Percentiles rank a stretch among this genome's conserved stretches.
These are phyloP conservation scores for Nannoperca obscura DNA, from an alignment of 2,797 vertebrate genomes.

Conservation along the genomic window DNA sequence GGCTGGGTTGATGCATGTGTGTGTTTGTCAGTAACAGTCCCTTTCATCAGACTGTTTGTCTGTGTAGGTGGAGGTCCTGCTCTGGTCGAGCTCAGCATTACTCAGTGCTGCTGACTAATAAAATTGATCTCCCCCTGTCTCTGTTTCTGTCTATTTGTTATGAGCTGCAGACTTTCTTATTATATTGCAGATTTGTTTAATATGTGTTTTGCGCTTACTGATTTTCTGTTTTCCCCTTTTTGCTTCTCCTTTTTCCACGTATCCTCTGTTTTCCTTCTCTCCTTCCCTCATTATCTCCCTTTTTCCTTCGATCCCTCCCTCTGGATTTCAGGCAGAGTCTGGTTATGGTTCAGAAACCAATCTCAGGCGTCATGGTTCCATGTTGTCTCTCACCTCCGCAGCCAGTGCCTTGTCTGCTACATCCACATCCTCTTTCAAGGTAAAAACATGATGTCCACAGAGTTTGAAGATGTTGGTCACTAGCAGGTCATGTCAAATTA, in stretches of 20 bases:
- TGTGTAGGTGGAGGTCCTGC: slow-evolving; percentile 56
- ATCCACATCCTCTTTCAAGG: slow-evolving; percentile 98
- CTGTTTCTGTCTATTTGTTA: slow-evolving; percentile 20
- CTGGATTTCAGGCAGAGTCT: slow-evolving; percentile 90
- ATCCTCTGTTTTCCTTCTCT: not conserved
- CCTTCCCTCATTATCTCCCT: not conserved
- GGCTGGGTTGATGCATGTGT: slow-evolving; percentile 7
- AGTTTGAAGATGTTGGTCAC: slow-evolving; percentile 1
- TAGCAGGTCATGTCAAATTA: not conserved
- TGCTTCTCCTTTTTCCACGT: not conserved
- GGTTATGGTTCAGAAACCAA: slow-evolving; percentile 98
- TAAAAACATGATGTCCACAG: slow-evolving; percentile 68
- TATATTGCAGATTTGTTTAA: slow-evolving; percentile 17
- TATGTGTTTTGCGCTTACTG: slow-evolving; percentile 27
- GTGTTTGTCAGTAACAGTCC: slow-evolving; percentile 23
- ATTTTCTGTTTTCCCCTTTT: slow-evolving; percentile 8
- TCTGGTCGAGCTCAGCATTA: slow-evolving; percentile 46
- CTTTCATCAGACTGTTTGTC: slow-evolving; percentile 41
- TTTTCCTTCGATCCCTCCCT: not conserved
- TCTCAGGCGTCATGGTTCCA: slow-evolving; percentile 97
- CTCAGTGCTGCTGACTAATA: slow-evolving; percentile 41
- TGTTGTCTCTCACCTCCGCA: slow-evolving; percentile 96
- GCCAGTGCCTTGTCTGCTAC: slow-evolving; percentile 96
- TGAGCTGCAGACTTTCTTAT: slow-evolving; percentile 29
- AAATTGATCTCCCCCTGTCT: slow-evolving; percentile 20